A percentile compares a stretch with the other conserved stretches of the same genome.
These are phyloP conservation scores for Hylia prasina DNA, from an alignment of 2,113 vertebrate genomes.

Conservation along the genomic window DNA sequence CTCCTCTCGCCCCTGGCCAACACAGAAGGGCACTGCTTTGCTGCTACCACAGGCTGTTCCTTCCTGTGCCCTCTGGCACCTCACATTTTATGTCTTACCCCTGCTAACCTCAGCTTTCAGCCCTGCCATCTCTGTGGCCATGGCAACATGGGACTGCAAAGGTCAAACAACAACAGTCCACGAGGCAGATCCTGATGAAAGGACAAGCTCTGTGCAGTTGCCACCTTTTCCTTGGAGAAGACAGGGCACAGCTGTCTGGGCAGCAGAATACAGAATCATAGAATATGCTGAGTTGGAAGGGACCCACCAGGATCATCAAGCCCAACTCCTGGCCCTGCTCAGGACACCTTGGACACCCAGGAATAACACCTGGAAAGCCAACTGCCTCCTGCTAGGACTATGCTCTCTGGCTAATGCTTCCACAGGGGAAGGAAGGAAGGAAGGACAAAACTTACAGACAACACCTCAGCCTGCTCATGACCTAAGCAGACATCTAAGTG, in stretches of 20 bases:
- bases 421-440: neutral
- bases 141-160: neutral
- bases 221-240: neutral
- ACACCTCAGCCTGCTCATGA: neutral
- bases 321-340: neutral
- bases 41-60: neutral
- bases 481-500: neutral
- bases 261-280: neutral
- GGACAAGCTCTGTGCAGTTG: neutral
- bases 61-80: neutral
- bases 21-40: neutral
- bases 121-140: neutral
- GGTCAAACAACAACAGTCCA: neutral
- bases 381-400: neutral
- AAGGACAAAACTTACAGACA: neutral
- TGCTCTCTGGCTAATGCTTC: neutral
- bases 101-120: neutral
- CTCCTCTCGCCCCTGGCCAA: neutral
- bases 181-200: neutral
- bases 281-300: neutral
- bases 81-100: neutral
- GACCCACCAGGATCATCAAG: neutral
- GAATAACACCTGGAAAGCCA: neutral
- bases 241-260: neutral
- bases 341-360: neutral